Evolutionary conservation across 2,797 vertebrate species (phyloP).

Genomic region (Trematomus bernacchii): DNA sequence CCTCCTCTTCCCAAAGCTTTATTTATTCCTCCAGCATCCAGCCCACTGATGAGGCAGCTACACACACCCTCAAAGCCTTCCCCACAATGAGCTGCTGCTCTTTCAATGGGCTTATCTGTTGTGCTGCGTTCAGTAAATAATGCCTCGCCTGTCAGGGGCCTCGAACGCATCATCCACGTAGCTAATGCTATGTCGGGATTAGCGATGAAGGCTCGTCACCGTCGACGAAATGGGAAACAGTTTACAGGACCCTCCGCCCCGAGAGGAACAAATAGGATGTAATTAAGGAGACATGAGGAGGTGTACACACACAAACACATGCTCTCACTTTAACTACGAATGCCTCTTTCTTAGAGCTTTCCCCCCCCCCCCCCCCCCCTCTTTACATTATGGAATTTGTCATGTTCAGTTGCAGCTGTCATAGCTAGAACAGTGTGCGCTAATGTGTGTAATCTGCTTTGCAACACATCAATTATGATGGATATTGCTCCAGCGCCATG

Average conservation of each 20-base stretch:
- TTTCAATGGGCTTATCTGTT: constrained; percentile 86
- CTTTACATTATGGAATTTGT: constrained; percentile 87
- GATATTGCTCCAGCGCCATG: constrained; percentile 84
- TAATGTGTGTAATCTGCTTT: constrained; percentile 93
- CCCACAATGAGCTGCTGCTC: constrained; percentile 72
- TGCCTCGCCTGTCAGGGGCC: constrained; percentile 81
- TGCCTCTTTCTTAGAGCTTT: constrained; percentile 77
- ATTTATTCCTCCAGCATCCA: constrained; percentile 70
- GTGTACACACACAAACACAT: constrained; percentile 29
- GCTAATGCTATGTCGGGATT: constrained; percentile 80
- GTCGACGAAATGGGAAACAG: constrained; percentile 72
- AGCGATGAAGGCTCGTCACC: constrained; percentile 80
- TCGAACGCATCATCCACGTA: constrained; percentile 73
- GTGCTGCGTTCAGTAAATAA: constrained; percentile 83
- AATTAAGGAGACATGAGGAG: constrained; percentile 75
- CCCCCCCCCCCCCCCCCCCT: constrained; percentile 20
- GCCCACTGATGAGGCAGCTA: constrained; percentile 67
- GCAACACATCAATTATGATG: constrained; percentile 92
- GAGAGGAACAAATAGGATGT: constrained; percentile 81
- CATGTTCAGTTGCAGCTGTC: constrained; percentile 90
- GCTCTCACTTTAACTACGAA: constrained; percentile 60
- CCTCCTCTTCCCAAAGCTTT: constrained; percentile 58
- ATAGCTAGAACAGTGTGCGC: constrained; percentile 87
- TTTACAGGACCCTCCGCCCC: constrained; percentile 84
- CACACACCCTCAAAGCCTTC: constrained; percentile 61